A percentile compares a stretch with the other conserved stretches of the same genome.
phyloP scores from a whole-genome alignment of 2,113 vertebrate genomes.

The cattle (Bos taurus) region DNA sequence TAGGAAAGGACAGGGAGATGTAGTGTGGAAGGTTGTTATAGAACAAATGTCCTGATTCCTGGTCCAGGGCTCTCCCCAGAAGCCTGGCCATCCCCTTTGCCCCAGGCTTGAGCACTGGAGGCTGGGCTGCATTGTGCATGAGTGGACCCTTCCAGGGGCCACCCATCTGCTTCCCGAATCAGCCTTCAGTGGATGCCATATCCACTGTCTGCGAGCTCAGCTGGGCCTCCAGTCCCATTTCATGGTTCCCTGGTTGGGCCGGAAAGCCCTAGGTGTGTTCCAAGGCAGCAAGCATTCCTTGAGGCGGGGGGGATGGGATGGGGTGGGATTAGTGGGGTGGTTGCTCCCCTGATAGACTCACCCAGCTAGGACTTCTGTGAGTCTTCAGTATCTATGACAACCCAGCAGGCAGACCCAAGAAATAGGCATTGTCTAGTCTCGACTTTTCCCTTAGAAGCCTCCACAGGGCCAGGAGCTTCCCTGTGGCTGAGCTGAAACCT shows the following conservation, averaged over 20 bases:
- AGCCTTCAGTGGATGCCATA: rapidly evolving
- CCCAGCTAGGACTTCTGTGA: neutral
- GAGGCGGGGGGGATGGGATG: neutral
- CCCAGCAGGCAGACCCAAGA: neutral
- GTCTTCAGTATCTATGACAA: neutral
- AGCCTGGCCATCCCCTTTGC: neutral
- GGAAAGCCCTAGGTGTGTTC: neutral
- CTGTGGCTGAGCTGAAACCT: neutral
- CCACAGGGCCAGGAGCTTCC: neutral
- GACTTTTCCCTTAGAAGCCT: neutral
- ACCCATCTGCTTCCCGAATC: rapidly evolving
- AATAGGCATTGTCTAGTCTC: neutral
- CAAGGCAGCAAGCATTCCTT: rapidly evolving
- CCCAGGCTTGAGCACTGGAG: neutral
- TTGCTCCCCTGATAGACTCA: neutral
- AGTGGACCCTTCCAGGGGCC: neutral
- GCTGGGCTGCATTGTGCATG: neutral
- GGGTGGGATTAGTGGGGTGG: rapidly evolving
- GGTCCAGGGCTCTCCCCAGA: neutral
- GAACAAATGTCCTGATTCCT: neutral
- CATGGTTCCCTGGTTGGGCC: neutral
- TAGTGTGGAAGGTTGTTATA: neutral
- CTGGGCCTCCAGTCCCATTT: neutral
- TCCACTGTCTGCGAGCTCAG: neutral
- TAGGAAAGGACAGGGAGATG: neutral